A percentile compares a stretch with the other conserved stretches of the same genome.
Conservation (phyloP, 2,888 invertebrate genomes). For the Pristionchus entomophagus region DNA sequence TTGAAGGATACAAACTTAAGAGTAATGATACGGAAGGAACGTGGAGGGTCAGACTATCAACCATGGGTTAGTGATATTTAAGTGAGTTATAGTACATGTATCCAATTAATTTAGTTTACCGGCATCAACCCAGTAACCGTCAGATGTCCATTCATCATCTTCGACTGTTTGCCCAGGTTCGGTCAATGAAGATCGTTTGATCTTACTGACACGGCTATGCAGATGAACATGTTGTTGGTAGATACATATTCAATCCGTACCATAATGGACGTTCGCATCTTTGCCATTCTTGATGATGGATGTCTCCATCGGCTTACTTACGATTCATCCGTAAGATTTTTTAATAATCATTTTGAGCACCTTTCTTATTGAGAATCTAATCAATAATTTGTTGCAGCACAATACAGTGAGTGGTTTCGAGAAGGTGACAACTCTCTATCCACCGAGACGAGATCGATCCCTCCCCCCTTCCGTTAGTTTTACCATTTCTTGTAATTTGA, state of each 20-base stretch:
- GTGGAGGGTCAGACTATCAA: not conserved
- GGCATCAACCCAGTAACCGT: not conserved
- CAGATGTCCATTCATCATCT: conserved; percentile 22
- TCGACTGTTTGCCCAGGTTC: conserved; percentile 15
- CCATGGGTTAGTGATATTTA: not conserved
- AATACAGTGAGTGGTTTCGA: not conserved
- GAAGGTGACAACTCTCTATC: conserved; percentile 22
- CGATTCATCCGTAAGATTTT: not conserved
- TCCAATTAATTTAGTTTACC: not conserved
- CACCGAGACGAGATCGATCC: conserved; percentile 40
- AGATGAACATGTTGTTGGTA: conserved; percentile 38
- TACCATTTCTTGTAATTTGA: too few species aligned
- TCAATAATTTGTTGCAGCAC: conserved; percentile 1
- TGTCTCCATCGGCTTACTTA: conserved; percentile 26
- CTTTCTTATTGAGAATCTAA: not conserved
- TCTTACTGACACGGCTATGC: not conserved
- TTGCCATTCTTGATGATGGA: conserved; percentile 45
- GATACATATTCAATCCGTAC: conserved; percentile 42
- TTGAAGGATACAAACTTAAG: conserved; percentile 41
- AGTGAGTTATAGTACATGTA: not conserved
- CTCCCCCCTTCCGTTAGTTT: conserved; percentile 43
- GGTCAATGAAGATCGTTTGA: not conserved
- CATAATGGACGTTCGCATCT: not conserved
- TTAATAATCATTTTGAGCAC: too few species aligned
- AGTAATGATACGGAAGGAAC: not conserved